Conservation (phyloP, 2,113 vertebrate species). For the Campylomormyrus numenius region DNA sequence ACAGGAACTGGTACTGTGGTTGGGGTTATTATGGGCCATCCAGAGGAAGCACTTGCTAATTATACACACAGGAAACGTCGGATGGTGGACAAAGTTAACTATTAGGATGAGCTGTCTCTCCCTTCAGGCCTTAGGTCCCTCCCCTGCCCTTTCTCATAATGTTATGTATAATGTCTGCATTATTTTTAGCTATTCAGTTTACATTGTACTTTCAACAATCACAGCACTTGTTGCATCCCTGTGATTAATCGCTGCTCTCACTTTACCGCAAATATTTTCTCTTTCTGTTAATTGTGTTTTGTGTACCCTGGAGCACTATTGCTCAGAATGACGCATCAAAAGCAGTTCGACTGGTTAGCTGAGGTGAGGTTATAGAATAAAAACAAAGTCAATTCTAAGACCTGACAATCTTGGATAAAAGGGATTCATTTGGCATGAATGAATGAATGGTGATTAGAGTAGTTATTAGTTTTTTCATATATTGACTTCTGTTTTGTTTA, state of each 20-base stretch:
- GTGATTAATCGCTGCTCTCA: not conserved
- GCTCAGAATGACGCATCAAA: not conserved
- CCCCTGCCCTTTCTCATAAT: not conserved
- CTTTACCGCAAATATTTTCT: not conserved
- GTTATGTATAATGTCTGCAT: not conserved
- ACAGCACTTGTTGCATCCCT: not conserved
- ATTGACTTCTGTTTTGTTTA: not conserved
- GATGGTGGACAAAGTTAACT: not conserved
- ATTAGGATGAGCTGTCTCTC: not conserved
- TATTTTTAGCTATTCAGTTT: constrained; percentile 1
- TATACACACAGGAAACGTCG: not conserved
- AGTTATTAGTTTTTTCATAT: not conserved
- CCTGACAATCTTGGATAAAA: not conserved
- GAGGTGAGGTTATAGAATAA: not conserved
- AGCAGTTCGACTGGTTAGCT: not conserved
- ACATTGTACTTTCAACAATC: not conserved
- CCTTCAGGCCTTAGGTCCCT: not conserved
- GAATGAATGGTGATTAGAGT: not conserved
- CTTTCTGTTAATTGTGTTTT: not conserved
- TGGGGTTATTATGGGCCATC: not conserved
- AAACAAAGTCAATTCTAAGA: not conserved
- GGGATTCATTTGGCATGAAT: not conserved
- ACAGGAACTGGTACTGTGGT: not conserved
- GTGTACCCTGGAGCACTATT: not conserved
- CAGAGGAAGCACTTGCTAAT: not conserved